Evolutionary conservation across 2,888 invertebrate species (phyloP).

Genomic region (Limnephilus rhombicus): DNA sequence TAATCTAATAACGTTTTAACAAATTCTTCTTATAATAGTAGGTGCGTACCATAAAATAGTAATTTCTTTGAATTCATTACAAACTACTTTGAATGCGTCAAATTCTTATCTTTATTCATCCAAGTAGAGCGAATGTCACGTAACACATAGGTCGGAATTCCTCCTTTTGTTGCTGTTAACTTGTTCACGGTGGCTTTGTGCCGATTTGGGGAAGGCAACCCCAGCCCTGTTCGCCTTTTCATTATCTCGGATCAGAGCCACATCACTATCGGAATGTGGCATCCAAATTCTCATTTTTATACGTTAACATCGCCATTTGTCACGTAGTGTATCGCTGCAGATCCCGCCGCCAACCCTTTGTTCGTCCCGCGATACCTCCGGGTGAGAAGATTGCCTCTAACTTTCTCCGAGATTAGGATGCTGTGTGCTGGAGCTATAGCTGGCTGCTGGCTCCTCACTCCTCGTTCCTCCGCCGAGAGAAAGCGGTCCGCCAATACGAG

Average conservation of each 20-base stretch:
- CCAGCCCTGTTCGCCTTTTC: conserved; percentile 28
- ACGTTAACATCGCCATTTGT: conserved; percentile 43
- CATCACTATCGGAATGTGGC: conserved; percentile 46
- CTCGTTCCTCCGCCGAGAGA: conserved; percentile 40
- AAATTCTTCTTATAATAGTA: too few relatives aligned
- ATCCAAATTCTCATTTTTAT: conserved; percentile 51
- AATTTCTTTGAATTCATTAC: not conserved
- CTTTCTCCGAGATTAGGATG: conserved; percentile 43
- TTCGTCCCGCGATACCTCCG: not conserved
- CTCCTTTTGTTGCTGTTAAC: conserved; percentile 32
- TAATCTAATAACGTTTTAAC: not conserved
- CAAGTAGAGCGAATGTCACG: conserved; percentile 57
- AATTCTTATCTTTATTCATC: conserved; percentile 42
- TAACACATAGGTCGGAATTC: conserved; percentile 53
- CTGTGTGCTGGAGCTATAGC: not conserved
- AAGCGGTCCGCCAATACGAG: conserved; percentile 47
- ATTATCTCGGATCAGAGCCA: conserved; percentile 30
- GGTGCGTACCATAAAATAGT: too few relatives aligned
- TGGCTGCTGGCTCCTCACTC: not conserved
- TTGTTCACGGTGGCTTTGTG: conserved; percentile 21
- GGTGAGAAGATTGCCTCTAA: conserved; percentile 28
- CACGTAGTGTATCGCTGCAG: conserved; percentile 51
- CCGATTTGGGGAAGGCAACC: not conserved
- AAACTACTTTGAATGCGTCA: conserved; percentile 12
- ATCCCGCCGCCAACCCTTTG: conserved; percentile 38